A percentile compares a stretch with the other conserved stretches of the same genome.
These are phyloP conservation scores for Drosophila robusta DNA, from an alignment of 2,888 invertebrate genomes.

Conservation along the genomic window DNA sequence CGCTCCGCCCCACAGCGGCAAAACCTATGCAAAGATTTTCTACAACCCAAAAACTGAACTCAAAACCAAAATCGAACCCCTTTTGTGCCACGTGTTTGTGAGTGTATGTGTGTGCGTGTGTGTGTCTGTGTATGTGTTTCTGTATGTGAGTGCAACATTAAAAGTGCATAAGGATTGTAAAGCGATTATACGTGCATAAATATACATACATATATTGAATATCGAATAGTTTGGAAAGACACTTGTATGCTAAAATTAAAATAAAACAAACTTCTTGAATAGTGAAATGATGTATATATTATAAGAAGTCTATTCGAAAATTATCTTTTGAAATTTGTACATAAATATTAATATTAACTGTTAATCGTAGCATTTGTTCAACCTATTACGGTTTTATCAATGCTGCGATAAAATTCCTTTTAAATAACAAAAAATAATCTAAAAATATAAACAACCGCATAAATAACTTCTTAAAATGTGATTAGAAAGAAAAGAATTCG, in stretches of 20 bases:
- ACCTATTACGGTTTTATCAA: background rate
- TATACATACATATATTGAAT: background rate
- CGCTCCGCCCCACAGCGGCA: constrained; percentile 32
- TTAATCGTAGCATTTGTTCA: background rate
- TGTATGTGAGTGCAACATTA: constrained; percentile 31
- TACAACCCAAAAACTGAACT: constrained; percentile 36
- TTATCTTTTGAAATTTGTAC: no score
- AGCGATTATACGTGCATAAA: constrained; percentile 10
- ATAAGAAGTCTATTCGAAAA: no score
- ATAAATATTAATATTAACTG: no score
- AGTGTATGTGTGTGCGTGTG: constrained; percentile 27
- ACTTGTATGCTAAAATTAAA: constrained; percentile 14
- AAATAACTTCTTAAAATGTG: background rate
- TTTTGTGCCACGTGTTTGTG: constrained; percentile 41
- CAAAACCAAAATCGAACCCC: constrained; percentile 58
- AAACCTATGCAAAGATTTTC: constrained; percentile 24
- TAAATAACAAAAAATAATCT: no score
- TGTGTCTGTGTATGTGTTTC: constrained; percentile 25
- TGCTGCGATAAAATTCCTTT: background rate
- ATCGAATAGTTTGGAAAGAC: background rate
- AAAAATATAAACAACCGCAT: background rate
- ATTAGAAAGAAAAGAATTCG: background rate
- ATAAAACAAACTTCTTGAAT: background rate
- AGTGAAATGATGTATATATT: no score
- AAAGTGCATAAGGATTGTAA: constrained; percentile 29